Evolutionary conservation across 2,888 invertebrate species (phyloP).

Genomic region (Drosophila pseudotakahashii): DNA sequence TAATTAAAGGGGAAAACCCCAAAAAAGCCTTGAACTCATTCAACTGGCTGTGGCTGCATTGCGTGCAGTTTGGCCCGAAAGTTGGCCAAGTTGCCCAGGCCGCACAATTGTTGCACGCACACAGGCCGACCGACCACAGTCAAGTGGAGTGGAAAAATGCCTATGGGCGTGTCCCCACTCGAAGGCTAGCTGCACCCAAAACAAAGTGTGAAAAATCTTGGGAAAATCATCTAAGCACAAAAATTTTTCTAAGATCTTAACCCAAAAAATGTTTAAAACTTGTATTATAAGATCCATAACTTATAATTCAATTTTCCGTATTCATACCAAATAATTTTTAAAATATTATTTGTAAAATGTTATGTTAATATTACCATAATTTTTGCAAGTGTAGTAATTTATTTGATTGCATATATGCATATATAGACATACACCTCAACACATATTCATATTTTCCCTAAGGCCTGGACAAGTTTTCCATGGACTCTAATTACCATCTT

Average conservation of each 20-base stretch:
- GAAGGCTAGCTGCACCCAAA: constrained; percentile 16
- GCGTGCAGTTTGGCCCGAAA: constrained; percentile 57
- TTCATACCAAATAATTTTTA: too few relatives aligned
- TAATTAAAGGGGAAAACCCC: constrained; percentile 63
- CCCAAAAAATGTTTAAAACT: too few relatives aligned
- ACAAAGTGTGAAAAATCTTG: background rate
- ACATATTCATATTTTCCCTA: constrained; percentile 24
- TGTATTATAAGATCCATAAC: too few relatives aligned
- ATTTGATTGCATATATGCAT: constrained; percentile 10
- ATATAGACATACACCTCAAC: constrained; percentile 11
- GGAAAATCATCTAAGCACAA: too few relatives aligned
- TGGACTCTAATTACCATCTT: constrained; percentile 65
- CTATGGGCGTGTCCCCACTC: constrained; percentile 35
- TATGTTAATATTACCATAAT: too few relatives aligned
- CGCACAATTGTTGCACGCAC: constrained; percentile 66
- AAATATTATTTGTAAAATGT: too few relatives aligned
- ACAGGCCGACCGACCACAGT: constrained; percentile 21
- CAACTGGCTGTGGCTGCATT: constrained; percentile 55
- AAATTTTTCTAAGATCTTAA: too few relatives aligned
- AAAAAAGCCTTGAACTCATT: constrained; percentile 65
- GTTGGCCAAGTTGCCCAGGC: constrained; percentile 63
- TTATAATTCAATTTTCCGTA: too few relatives aligned
- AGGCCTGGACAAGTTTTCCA: constrained; percentile 44
- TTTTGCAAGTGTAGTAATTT: constrained; percentile 6
- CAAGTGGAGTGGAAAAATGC: constrained; percentile 64